Conservation (phyloP, 2,888 invertebrate genomes). For the Lutraria lutraria region DNA sequence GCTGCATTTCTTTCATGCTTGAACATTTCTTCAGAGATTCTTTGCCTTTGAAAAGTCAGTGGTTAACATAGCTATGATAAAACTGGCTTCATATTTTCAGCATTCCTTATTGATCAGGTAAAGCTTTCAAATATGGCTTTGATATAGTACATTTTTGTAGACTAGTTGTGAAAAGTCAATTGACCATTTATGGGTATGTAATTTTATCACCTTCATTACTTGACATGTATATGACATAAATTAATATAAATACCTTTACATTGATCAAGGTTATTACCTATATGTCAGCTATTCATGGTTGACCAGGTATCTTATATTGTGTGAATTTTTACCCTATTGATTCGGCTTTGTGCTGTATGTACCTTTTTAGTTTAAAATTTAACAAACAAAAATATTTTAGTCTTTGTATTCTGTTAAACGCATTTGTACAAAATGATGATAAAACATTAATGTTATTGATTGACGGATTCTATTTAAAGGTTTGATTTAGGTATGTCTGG, state of each 20-base stretch:
- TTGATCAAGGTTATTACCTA: background rate
- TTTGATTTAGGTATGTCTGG: too few species aligned
- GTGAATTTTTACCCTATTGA: background rate
- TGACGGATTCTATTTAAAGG: too few species aligned
- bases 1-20: too few species aligned
- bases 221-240: conserved; percentile 25
- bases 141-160: background rate
- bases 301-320: background rate
- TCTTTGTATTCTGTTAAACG: too few species aligned
- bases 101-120: background rate
- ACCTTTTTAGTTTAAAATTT: background rate
- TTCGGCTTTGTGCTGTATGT: background rate
- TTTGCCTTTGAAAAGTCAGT: background rate
- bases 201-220: background rate
- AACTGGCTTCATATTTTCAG: background rate
- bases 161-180: conserved; percentile 16
- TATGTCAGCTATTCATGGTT: background rate
- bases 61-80: background rate
- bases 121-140: background rate
- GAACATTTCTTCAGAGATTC: too few species aligned
- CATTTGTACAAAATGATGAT: too few species aligned
- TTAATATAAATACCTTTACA: background rate
- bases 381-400: too few species aligned
- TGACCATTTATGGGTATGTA: conserved; percentile 9
- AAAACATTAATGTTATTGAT: too few species aligned